Conservation (phyloP, 2,113 vertebrate genomes). For the Tenebrosternarchus preto region DNA sequence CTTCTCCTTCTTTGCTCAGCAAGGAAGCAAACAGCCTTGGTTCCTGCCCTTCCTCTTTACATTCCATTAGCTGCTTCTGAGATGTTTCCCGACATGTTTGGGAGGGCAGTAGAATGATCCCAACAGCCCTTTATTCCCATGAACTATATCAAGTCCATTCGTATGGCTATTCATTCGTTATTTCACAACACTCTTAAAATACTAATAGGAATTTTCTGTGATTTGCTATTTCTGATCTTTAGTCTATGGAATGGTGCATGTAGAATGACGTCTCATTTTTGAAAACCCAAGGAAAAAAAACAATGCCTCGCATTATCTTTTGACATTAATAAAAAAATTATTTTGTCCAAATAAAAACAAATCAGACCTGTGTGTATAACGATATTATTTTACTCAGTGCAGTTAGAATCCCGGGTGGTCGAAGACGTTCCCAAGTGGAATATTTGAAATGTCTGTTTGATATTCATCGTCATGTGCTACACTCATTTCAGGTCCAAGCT, state of each 20-base stretch:
- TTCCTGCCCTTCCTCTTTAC: slow-evolving; percentile 23
- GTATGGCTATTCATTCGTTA: background rate
- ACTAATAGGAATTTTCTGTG: background rate
- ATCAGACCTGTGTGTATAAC: background rate
- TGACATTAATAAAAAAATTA: background rate
- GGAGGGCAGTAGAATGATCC: slow-evolving; percentile 19
- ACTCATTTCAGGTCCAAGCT: slow-evolving; percentile 26
- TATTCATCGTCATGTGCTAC: slow-evolving; percentile 6
- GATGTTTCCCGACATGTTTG: slow-evolving; percentile 3
- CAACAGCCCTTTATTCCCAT: background rate
- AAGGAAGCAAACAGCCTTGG: slow-evolving; percentile 26
- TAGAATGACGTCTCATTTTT: too few species aligned
- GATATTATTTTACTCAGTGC: background rate
- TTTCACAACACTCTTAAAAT: background rate
- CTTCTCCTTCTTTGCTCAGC: slow-evolving; percentile 11
- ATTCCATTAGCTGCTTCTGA: slow-evolving; percentile 28
- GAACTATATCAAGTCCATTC: background rate
- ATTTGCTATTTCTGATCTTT: too few species aligned
- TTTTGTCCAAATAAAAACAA: background rate
- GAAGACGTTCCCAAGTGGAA: background rate
- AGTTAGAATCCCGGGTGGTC: background rate
- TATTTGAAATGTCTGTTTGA: slow-evolving; percentile 14
- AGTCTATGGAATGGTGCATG: too few species aligned
- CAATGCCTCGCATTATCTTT: background rate
- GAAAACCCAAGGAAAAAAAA: too few species aligned